These are phyloP conservation scores for Spialia ferax DNA, from an alignment of 2,888 invertebrate species.

Conservation along the genomic window DNA sequence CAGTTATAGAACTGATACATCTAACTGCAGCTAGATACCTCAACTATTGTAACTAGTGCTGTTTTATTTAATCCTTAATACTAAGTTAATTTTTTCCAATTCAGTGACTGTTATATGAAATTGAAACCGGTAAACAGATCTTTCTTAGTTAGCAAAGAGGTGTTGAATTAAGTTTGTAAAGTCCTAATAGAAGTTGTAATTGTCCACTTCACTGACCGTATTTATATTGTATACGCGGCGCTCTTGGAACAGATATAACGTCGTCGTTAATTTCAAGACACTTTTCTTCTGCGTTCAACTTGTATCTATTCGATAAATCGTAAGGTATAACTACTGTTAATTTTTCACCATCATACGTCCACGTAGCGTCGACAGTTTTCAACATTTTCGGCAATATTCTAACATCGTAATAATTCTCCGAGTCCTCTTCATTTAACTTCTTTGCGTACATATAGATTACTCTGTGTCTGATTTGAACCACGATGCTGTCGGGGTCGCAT, in stretches of 20 bases:
- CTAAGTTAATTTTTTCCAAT: too few relatives aligned
- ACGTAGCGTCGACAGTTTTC: not conserved
- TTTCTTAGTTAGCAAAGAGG: too few relatives aligned
- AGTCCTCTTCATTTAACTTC: not conserved
- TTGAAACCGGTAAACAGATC: too few relatives aligned
- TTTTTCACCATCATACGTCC: not conserved
- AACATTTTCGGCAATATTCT: constrained; percentile 5
- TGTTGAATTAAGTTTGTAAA: too few relatives aligned
- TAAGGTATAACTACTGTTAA: not conserved
- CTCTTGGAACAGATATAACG: not conserved
- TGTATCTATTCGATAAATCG: not conserved
- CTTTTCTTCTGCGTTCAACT: not conserved
- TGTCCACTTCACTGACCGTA: constrained; percentile 14
- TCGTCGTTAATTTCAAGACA: not conserved
- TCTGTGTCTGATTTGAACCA: not conserved
- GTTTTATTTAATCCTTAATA: too few relatives aligned
- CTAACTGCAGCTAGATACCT: too few relatives aligned
- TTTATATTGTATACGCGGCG: not conserved
- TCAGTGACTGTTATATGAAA: too few relatives aligned
- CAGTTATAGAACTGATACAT: too few relatives aligned
- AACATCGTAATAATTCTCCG: not conserved
- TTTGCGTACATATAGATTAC: not conserved
- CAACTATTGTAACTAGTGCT: too few relatives aligned
- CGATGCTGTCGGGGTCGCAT: not conserved
- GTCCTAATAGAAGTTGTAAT: too few relatives aligned